Conservation (phyloP, 2,113 vertebrate species). For the Dromiciops gliroides region DNA sequence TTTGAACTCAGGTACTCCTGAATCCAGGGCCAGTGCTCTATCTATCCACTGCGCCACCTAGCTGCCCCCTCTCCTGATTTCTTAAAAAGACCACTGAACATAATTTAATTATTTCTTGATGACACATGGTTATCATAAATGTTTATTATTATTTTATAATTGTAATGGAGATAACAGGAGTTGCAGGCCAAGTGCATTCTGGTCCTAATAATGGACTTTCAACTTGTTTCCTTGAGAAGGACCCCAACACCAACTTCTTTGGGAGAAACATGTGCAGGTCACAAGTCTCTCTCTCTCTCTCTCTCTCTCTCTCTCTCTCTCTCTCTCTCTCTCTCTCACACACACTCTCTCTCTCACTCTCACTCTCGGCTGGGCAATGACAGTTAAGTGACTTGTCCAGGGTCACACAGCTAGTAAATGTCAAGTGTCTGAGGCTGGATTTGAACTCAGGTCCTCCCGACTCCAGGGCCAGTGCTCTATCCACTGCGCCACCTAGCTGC, state of each 20-base stretch:
- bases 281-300: background rate
- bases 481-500: background rate
- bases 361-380: too few relatives aligned
- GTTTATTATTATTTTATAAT: background rate
- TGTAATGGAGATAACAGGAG: background rate
- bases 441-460: constrained; percentile 34
- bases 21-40: too few relatives aligned
- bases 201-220: background rate
- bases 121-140: background rate
- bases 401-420: background rate
- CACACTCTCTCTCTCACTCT: too few relatives aligned
- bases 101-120: background rate
- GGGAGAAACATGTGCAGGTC: background rate
- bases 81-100: background rate
- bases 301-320: too few relatives aligned
- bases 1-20: too few relatives aligned
- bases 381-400: constrained; percentile 32
- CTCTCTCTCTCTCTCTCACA: too few relatives aligned
- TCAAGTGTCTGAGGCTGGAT: background rate
- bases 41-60: too few relatives aligned
- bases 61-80: background rate
- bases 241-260: background rate
- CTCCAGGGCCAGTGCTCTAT: background rate
- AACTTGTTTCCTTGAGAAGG: background rate
- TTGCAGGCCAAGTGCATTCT: background rate